Conservation (phyloP, 2,797 vertebrate genomes). For the Argentina silus region DNA sequence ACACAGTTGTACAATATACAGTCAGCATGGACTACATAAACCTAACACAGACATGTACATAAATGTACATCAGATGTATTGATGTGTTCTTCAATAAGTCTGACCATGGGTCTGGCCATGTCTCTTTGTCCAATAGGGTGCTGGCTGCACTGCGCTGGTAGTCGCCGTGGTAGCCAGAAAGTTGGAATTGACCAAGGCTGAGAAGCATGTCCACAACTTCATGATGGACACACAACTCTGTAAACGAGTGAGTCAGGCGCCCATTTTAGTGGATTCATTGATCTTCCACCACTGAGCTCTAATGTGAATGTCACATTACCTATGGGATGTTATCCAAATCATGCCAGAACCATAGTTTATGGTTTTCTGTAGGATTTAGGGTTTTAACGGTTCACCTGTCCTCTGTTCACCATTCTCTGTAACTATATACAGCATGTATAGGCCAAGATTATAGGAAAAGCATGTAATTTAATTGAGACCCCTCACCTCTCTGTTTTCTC, state of each 20-base stretch:
- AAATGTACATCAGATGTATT: no score
- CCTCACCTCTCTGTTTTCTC: background rate
- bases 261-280: background rate
- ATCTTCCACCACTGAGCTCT: background rate
- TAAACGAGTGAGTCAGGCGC: slow-evolving; percentile 83
- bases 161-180: slow-evolving; percentile 91
- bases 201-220: slow-evolving; percentile 93
- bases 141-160: slow-evolving; percentile 86
- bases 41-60: no score
- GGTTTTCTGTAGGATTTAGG: background rate
- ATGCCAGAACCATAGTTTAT: background rate
- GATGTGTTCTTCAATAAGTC: no score
- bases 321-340: background rate
- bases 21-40: no score
- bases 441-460: no score
- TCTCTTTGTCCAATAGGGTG: slow-evolving; percentile 73
- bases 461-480: no score
- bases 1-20: no score
- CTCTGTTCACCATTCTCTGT: background rate
- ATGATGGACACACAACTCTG: slow-evolving; percentile 95
- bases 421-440: no score
- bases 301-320: background rate
- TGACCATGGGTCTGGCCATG: background rate
- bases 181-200: slow-evolving; percentile 91
- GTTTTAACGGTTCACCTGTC: background rate